Base-by-base conservation (phyloP, 2,113 vertebrate genomes). In the Motacilla alba region DNA sequence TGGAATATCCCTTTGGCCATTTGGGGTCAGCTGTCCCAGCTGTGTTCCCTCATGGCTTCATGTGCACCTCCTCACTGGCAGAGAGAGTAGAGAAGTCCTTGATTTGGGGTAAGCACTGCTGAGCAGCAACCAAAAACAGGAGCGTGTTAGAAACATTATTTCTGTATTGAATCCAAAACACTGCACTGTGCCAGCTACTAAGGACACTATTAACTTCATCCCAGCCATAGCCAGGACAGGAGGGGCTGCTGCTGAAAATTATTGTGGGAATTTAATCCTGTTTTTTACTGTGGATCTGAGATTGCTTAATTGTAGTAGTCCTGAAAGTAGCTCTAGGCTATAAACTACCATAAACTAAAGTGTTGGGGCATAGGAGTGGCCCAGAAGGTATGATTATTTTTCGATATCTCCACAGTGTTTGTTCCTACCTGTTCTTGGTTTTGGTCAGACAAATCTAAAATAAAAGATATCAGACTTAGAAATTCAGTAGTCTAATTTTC, bases 11-110 rank as follows among this genome's bases (percentile, higher is more conserved):
- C 24, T 47, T 30, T 53, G n/a, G 9, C 24, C 73, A 47, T 5
- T 2, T 53, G n/a, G 30, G 23, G 6, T 30, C 69, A 82, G 52
- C 60, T 82, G 46, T 75, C 39, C 33, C 28, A 74, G 44, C 27
- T 15, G 0, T 75, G 46, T 16, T 75, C 13, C 55, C 60, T 89
- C 24, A 15, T 0, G 0, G 39, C 20, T 53, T 31, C 9, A 1
- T 18, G 30, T 46, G 53, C 60, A n/a, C 11, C 46, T 68, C 24
- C 14, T 68, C 24, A 18, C 16, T 21, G 53, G 16, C 62, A 53
- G 39, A 53, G 35, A 35, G 35, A 35, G 35, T 35, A 35, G 30
- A 35, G 7, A 60, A 41, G 20, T 26, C 28, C n/a, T 55, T 7
- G 28, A 30, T 28, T 39, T 55, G 14, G 64, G 47, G 10, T 53